These are phyloP conservation scores for Ibidorhyncha struthersii DNA, from an alignment of 2,113 vertebrate genomes.

Conservation along the genomic window DNA sequence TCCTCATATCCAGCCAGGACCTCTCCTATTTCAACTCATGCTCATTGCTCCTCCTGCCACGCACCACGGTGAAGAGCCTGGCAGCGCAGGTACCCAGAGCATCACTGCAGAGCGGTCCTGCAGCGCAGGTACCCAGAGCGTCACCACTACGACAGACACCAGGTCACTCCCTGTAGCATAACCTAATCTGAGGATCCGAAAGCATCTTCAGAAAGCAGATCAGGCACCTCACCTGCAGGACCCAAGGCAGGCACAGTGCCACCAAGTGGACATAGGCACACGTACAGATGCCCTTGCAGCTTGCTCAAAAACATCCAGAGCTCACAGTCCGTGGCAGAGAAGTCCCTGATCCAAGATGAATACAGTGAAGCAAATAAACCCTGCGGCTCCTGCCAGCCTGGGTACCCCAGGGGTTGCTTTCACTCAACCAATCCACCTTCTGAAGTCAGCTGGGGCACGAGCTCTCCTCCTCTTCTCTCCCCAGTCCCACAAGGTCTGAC, in stretches of 20 bases:
- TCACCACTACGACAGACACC: accelerated
- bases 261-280: background rate
- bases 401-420: background rate
- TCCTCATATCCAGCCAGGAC: background rate
- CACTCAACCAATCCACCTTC: background rate
- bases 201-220: background rate
- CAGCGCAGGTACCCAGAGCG: background rate
- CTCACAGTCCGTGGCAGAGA: accelerated
- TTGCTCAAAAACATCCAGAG: background rate
- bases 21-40: background rate
- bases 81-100: background rate
- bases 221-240: background rate
- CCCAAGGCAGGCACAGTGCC: background rate
- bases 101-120: background rate
- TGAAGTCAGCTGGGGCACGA: too few species aligned
- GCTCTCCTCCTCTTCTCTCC: background rate
- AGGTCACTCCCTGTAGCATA: accelerated
- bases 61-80: background rate
- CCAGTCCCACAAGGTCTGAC: background rate
- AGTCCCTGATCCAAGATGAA: background rate
- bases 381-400: background rate
- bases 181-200: background rate
- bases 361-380: background rate
- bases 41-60: background rate
- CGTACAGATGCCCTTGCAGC: background rate